Base-by-base conservation (phyloP, 2,113 vertebrate species). In the Siniperca chuatsi region DNA sequence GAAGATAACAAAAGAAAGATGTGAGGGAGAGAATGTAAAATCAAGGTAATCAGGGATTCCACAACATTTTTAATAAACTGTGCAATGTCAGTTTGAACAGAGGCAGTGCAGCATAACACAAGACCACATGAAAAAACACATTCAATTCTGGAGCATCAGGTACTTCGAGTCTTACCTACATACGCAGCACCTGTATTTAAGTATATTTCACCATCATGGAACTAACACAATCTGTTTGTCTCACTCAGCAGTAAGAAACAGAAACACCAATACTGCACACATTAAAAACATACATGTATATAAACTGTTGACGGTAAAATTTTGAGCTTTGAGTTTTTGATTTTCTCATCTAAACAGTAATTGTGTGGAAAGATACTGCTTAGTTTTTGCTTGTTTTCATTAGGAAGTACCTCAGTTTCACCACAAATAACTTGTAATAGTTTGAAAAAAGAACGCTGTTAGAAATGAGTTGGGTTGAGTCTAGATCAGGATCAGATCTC, bases 351-450 rank as follows among this genome's bases (percentile, higher is more conserved):
- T 25, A 48, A 58, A 58, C 40, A 58, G 10, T 0, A 60, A 72
- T 13, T 46, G 65, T 13, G 21, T 13, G 18, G 21, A 72, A 55
- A 13, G 18, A 72, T 33, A 23, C n/a, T 66, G 20, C 4, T 66
- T 33, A 12, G 48, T 73, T 80, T 58, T 61, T 29, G 66, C 66
- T 70, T 40, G 29, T 52, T 79, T 21, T 70, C 29, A 12, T 21
- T 6, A 16, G 2, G 15, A 33, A 37, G 12, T 37, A 4, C 25
- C 8, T 16, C 29, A 37, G 33, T 46, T 50, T 60, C 6, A 15
- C 29, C 74, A 64, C 29, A 16, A 58, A 54, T 20, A 35, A 16
- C 29, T 37, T 76, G 16, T n/a, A 21, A 16, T 7, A 48, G 42
- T 18, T 75, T n/a, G 8, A 1, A 40, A 16, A 18, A 9, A 48